Evolutionary conservation across 2,888 invertebrate species (phyloP).

Genomic region (Dorcus parallelipipedus): DNA sequence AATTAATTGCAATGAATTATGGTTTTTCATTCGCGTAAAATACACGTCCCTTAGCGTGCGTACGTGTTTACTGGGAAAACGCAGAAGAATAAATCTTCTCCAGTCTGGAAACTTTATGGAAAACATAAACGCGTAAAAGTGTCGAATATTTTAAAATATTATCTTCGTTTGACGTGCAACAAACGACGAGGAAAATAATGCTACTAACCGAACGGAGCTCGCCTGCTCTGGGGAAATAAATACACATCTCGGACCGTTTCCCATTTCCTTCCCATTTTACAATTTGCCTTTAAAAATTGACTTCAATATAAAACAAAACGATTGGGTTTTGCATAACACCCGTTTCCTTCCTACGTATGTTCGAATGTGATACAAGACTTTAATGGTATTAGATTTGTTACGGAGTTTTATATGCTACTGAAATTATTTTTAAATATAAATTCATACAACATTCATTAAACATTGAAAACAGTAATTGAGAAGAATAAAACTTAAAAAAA

Average conservation of each 20-base stretch:
- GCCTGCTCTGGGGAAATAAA: constrained; percentile 36
- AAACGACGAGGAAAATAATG: constrained; percentile 37
- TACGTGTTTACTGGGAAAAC: no score
- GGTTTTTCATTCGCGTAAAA: no score
- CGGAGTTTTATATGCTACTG: no score
- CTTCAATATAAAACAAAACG: constrained; percentile 42
- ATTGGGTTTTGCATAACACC: constrained; percentile 34
- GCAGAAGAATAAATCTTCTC: not conserved
- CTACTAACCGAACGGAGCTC: constrained; percentile 27
- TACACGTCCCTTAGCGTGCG: no score
- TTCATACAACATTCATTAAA: no score
- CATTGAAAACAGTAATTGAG: no score
- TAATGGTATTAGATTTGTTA: no score
- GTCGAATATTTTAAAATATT: constrained; percentile 42
- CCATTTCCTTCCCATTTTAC: constrained; percentile 35
- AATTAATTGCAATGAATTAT: no score
- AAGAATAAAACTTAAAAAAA: no score
- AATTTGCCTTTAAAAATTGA: constrained; percentile 41
- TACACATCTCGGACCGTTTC: constrained; percentile 35
- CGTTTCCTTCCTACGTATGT: not conserved
- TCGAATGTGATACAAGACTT: no score
- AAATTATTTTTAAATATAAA: no score
- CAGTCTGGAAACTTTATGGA: constrained; percentile 23
- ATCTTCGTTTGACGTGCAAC: constrained; percentile 36
- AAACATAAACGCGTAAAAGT: constrained; percentile 35